A percentile compares a stretch with the other conserved stretches of the same genome.
These are phyloP conservation scores for Umimayanthus kanabou DNA, from an alignment of 92 coral and sea anemone species.

Conservation along the genomic window DNA sequence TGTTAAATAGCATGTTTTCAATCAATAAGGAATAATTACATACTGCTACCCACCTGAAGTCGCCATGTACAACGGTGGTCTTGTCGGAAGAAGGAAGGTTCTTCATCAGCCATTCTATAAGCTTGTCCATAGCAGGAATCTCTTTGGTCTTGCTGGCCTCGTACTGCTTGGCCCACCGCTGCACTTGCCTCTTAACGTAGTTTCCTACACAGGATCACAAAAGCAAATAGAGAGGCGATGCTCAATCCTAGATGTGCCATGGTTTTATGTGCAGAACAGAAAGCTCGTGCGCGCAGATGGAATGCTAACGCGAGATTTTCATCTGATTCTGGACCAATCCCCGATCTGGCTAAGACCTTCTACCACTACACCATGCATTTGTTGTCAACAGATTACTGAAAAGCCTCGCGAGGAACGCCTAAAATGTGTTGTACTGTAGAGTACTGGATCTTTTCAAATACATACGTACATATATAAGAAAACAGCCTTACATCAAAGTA, in stretches of 20 bases:
- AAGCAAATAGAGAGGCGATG: too few relatives aligned
- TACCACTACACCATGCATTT: too few relatives aligned
- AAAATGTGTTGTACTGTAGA: too few relatives aligned
- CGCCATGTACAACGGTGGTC: conserved; percentile 96
- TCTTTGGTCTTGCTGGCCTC: conserved; percentile 94
- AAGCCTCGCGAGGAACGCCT: too few relatives aligned
- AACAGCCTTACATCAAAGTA: too few relatives aligned
- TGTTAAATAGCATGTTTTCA: neutral
- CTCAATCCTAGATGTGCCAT: neutral
- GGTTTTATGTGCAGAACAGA: neutral
- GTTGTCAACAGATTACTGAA: too few relatives aligned
- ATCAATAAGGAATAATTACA: neutral
- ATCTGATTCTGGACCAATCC: neutral
- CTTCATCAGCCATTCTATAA: conserved; percentile 73
- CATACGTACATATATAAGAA: too few relatives aligned
- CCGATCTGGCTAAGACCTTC: too few relatives aligned
- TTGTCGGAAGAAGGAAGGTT: conserved; percentile 75
- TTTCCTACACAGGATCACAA: conserved; percentile 51
- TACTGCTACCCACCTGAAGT: conserved; percentile 68
- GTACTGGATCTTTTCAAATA: too few relatives aligned
- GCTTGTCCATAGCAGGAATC: conserved; percentile 81
- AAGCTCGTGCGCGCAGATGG: neutral
- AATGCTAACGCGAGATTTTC: neutral
- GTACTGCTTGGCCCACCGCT: conserved; percentile 93
- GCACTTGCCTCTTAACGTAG: conserved; percentile 86